Evolutionary conservation across 2,888 invertebrate species (phyloP).

Genomic region (Hermaeophaga mercurialis): DNA sequence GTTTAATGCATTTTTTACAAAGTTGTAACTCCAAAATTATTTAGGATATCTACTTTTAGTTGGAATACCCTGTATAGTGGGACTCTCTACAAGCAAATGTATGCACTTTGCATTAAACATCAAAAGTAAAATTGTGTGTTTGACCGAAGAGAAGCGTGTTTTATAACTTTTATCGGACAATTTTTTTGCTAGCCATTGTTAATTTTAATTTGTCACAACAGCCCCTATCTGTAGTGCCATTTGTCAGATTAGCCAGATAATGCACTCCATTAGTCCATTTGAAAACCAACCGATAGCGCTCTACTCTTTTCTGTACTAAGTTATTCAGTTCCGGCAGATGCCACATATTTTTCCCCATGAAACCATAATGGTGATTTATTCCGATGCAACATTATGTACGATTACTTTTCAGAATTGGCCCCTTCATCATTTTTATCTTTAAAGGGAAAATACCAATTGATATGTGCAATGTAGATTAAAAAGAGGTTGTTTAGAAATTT

Average conservation of each 20-base stretch:
- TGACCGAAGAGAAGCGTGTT: not conserved
- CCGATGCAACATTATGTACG: constrained; percentile 14
- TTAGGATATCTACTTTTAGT: no score
- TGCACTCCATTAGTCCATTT: constrained; percentile 29
- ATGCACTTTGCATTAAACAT: no score
- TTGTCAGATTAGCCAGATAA: constrained; percentile 30
- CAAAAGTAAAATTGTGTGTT: no score
- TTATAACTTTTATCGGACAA: not conserved
- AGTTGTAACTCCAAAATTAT: no score
- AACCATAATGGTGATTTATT: constrained; percentile 22
- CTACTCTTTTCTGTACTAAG: constrained; percentile 21
- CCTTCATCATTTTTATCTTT: constrained; percentile 2
- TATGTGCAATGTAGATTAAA: not conserved
- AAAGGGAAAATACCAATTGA: not conserved
- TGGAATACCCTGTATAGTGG: no score
- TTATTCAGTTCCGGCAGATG: constrained; percentile 22
- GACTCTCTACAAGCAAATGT: no score
- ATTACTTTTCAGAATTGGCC: constrained; percentile 3
- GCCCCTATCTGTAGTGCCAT: constrained; percentile 27
- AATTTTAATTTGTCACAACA: constrained; percentile 30
- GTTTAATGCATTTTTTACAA: no score
- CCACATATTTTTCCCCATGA: constrained; percentile 15
- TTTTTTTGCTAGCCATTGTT: constrained; percentile 23
- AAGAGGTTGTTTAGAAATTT: no score
- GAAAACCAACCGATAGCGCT: constrained; percentile 19